A percentile compares a stretch with the other conserved stretches of the same genome.
phyloP scores from a whole-genome alignment of 2,888 invertebrate genomes.

The Agriopis marginaria region DNA sequence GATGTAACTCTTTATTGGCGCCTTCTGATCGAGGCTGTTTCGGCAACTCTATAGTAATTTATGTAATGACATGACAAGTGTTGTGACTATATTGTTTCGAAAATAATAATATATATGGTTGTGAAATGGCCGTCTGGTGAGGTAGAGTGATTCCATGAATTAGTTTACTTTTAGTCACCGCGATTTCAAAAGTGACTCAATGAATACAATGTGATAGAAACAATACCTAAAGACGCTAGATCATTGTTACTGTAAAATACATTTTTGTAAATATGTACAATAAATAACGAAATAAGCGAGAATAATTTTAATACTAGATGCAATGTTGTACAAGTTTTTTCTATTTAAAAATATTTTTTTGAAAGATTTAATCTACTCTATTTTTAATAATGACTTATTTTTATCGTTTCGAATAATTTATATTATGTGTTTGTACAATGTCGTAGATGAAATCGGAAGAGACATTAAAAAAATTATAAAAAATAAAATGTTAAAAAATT shows the following conservation, averaged over 20 bases:
- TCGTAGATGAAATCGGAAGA: conserved; percentile 78
- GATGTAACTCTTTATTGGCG: conserved; percentile 42
- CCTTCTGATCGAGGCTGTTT: conserved; percentile 47
- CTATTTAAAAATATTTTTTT: conserved; percentile 82
- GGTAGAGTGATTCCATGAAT: conserved; percentile 36
- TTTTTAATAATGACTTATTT: conserved; percentile 84
- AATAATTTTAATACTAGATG: conserved; percentile 81
- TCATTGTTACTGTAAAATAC: conserved; percentile 85
- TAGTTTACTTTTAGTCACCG: conserved; percentile 30
- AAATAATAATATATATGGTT: conserved; percentile 58
- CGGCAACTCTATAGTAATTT: conserved; percentile 42
- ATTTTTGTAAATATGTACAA: conserved; percentile 85
- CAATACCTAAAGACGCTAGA: conserved; percentile 85
- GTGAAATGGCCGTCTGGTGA: conserved; percentile 64
- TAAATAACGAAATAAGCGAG: conserved; percentile 79
- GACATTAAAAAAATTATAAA: conserved; percentile 84
- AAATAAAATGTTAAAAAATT: conserved; percentile 83
- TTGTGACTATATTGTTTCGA: conserved; percentile 60
- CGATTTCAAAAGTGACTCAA: conserved; percentile 42
- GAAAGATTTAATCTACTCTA: conserved; percentile 85
- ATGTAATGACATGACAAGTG: conserved; percentile 46
- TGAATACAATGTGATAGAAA: conserved; percentile 82
- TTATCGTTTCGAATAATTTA: conserved; percentile 86
- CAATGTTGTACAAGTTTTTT: conserved; percentile 85
- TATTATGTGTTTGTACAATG: conserved; percentile 84